Base-by-base conservation (phyloP, 1,140 invertebrate genomes). In the Eulimnadia texana region DNA sequence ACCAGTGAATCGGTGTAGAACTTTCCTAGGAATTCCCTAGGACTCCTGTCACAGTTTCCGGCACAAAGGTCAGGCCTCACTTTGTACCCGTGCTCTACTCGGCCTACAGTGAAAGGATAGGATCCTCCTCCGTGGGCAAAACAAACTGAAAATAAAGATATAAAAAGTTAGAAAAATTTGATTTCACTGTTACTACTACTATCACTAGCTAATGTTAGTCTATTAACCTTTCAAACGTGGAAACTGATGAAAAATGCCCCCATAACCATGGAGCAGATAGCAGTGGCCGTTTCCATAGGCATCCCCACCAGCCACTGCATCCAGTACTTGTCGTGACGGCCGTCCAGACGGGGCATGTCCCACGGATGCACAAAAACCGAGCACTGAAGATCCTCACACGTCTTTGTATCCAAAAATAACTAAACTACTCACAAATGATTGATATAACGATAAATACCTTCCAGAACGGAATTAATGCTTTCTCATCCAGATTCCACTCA, bases 111-210 rank as follows among this genome's bases (percentile, higher is more conserved):
- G 64, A 74, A 80, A 0, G 80, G 81, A 67, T 81, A 81, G 0
- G 78, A 67, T 3, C 80, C 81, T 27, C 76, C 79, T 61, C 80
- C 81, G 68, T 82, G 80, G 20, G 81, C 77, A 70, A 82, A 81
- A 63, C 80, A 81, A 11, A 82, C 68, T 58, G 68, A 69, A 42
- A 42, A 42, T 9, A 42, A 42, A 42, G 6, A 9, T 6, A 42
- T 42, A 16, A 42, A 42, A n/a, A n/a, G n/a, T n/a, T n/a, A n/a
- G n/a, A n/a, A n/a, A n/a, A n/a, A n/a, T n/a, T n/a, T n/a, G n/a
- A n/a, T n/a, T n/a, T n/a, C n/a, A n/a, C n/a, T n/a, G n/a, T n/a
- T n/a, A n/a, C n/a, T n/a, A n/a, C n/a, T n/a, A n/a, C n/a, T n/a
- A n/a, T n/a, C n/a, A n/a, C n/a, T n/a, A n/a, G n/a, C n/a, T n/a